Conservation (phyloP, 2,888 invertebrate species). For the Dorcus hopei region DNA sequence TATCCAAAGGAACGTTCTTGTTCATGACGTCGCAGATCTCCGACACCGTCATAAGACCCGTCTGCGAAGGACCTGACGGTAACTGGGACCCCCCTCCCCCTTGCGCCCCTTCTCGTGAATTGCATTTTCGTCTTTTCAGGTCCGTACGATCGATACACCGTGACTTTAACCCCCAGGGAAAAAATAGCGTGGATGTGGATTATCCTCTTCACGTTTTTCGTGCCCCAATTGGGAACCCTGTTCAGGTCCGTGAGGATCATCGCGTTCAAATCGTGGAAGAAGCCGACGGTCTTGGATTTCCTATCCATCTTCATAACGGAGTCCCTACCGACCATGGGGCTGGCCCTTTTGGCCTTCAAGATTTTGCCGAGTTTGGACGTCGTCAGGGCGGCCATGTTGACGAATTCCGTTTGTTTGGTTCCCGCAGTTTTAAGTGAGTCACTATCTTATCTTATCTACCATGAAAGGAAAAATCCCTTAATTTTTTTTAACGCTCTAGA, state of each 20-base stretch:
- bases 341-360: conserved; percentile 70
- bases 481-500: no score
- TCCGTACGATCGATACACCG: conserved; percentile 48
- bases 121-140: no score
- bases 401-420: conserved; percentile 78
- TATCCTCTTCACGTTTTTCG: conserved; percentile 67
- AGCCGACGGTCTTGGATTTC: conserved; percentile 57
- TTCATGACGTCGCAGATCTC: conserved; percentile 69
- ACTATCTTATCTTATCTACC: conserved; percentile 37
- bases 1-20: conserved; percentile 70
- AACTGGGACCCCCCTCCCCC: conserved; percentile 48
- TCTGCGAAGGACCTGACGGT: conserved; percentile 53
- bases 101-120: no score
- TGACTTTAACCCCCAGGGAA: conserved; percentile 61
- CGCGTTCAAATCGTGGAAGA: conserved; percentile 66
- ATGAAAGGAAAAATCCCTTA: no score
- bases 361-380: conserved; percentile 74
- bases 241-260: conserved; percentile 68
- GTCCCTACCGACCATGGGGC: conserved; percentile 72
- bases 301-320: conserved; percentile 67
- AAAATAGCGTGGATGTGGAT: conserved; percentile 79
- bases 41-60: not conserved
- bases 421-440: conserved; percentile 67
- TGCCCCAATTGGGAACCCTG: conserved; percentile 75
- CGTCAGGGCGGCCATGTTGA: conserved; percentile 77